These are phyloP conservation scores for Lycia hirtaria DNA, from an alignment of 2,888 invertebrate species.

Conservation along the genomic window DNA sequence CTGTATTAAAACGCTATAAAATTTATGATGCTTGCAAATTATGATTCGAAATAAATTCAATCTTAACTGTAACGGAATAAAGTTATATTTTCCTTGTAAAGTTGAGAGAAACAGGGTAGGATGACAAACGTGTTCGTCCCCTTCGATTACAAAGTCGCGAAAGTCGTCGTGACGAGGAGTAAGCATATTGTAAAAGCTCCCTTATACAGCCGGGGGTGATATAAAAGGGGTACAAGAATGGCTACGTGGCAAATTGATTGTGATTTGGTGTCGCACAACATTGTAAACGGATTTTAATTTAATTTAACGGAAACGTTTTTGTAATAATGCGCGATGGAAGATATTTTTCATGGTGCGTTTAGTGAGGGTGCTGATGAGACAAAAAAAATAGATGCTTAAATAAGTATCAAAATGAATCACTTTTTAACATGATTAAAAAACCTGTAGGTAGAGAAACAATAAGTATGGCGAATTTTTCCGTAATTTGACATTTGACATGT, in stretches of 20 bases:
- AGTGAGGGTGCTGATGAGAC: conserved; percentile 10
- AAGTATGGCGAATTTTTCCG: too few relatives aligned
- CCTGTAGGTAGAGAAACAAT: too few relatives aligned
- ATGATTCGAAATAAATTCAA: conserved; percentile 33
- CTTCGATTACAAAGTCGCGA: conserved; percentile 75
- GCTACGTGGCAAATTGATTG: conserved; percentile 79
- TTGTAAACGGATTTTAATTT: conserved; percentile 66
- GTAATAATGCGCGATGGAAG: conserved; percentile 27
- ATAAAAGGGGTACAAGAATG: conserved; percentile 73
- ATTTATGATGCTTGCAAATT: conserved; percentile 79
- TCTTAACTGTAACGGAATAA: conserved; percentile 23
- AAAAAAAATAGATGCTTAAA: background rate
- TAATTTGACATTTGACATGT: too few relatives aligned
- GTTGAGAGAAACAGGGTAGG: conserved; percentile 57
- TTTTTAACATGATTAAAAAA: background rate
- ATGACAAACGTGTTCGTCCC: conserved; percentile 80
- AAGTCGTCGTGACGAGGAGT: conserved; percentile 74
- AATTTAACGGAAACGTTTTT: conserved; percentile 60
- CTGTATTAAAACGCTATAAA: conserved; percentile 84
- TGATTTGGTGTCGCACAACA: conserved; percentile 67
- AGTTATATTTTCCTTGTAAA: conserved; percentile 45
- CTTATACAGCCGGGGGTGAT: conserved; percentile 51
- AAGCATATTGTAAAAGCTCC: conserved; percentile 76
- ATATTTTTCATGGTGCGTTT: conserved; percentile 23
- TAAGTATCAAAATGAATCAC: background rate